These are phyloP conservation scores for Patella vulgata DNA, from an alignment of 1,140 invertebrate genomes.

Conservation along the genomic window DNA sequence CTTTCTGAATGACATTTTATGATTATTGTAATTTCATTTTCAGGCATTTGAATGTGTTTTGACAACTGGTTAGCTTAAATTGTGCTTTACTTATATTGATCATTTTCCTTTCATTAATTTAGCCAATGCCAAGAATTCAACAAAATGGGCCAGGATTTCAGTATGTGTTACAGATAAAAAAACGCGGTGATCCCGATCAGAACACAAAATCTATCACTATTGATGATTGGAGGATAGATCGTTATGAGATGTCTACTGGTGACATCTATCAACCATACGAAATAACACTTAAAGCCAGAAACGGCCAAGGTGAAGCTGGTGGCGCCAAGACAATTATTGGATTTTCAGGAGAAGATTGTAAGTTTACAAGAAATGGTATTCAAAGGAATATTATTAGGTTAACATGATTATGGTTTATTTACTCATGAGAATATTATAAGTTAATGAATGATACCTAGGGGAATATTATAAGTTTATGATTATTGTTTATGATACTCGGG, in stretches of 20 bases:
- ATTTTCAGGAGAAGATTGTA: conserved; percentile 89
- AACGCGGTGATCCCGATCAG: conserved; percentile 49
- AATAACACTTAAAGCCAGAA: conserved; percentile 93
- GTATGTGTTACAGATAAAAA: conserved; percentile 90
- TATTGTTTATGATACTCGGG: too few relatives aligned
- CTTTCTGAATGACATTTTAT: too few relatives aligned
- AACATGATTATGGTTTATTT: too few relatives aligned
- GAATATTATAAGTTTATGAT: too few relatives aligned
- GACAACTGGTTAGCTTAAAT: too few relatives aligned
- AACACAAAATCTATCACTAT: conserved; percentile 27
- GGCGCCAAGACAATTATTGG: conserved; percentile 79
- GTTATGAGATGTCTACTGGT: conserved; percentile 24
- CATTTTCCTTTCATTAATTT: too few relatives aligned
- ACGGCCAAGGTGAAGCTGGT: conserved; percentile 86
- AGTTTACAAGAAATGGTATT: too few relatives aligned
- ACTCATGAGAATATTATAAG: too few relatives aligned
- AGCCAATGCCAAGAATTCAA: conserved; percentile 94
- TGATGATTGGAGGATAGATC: conserved; percentile 34
- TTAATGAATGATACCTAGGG: too few relatives aligned
- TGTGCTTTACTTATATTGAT: too few relatives aligned
- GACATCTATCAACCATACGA: conserved; percentile 88
- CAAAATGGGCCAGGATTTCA: conserved; percentile 94
- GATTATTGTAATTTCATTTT: too few relatives aligned
- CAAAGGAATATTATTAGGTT: not conserved
- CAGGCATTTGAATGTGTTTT: too few relatives aligned